Evolutionary conservation across 2,113 vertebrate genomes (phyloP).

Genomic region (Sebastes fasciatus): DNA sequence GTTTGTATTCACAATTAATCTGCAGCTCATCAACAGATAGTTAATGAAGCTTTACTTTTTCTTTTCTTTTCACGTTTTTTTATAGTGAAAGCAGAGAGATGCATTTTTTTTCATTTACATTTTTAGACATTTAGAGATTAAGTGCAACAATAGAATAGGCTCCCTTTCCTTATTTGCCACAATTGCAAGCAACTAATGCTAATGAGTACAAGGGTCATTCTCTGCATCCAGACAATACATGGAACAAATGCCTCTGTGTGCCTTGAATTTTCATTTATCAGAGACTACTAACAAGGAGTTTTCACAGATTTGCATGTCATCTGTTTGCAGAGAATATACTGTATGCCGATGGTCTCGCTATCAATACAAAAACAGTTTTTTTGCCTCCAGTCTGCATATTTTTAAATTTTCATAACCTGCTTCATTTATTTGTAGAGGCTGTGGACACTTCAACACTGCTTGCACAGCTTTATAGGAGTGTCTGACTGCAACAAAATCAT

Average conservation of each 20-base stretch:
- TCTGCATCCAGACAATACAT: conserved; percentile 38
- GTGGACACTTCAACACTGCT: background rate
- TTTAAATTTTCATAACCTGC: conserved; percentile 12
- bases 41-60: conserved; percentile 1
- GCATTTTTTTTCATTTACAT: conserved; percentile 1
- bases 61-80: background rate
- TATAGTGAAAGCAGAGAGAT: background rate
- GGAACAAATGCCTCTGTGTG: conserved; percentile 53
- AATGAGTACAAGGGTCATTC: conserved; percentile 47
- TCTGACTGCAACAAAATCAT: background rate
- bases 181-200: conserved; percentile 26
- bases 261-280: conserved; percentile 44
- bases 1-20: conserved; percentile 25
- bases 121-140: conserved; percentile 24
- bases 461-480: background rate
- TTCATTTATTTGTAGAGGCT: conserved; percentile 23
- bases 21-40: background rate
- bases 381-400: conserved; percentile 45
- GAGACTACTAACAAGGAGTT: conserved; percentile 24
- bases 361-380: conserved; percentile 30
- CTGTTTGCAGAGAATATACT: conserved; percentile 34
- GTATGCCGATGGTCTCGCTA: conserved; percentile 8
- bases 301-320: conserved; percentile 52
- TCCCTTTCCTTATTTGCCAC: conserved; percentile 38
- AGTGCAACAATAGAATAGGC: conserved; percentile 15